A percentile compares a stretch with the other conserved stretches of the same genome.
These are phyloP conservation scores for Paraescarpia echinospica DNA, from an alignment of 1,140 invertebrate species.

Conservation along the genomic window DNA sequence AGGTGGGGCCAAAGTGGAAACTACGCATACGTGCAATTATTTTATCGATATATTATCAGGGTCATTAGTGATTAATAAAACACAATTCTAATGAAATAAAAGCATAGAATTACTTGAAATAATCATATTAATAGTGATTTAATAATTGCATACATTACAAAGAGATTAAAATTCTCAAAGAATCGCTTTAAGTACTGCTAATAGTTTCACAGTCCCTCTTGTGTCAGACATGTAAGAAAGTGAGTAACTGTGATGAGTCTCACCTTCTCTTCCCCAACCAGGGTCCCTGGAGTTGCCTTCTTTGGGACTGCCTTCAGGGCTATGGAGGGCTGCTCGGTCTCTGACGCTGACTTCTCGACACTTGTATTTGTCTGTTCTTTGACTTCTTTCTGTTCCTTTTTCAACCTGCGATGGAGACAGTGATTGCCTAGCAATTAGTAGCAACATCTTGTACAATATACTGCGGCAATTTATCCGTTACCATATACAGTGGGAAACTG, in stretches of 20 bases:
- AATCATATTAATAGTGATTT: too few species aligned
- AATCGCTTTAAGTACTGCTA: neutral
- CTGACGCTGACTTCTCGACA: neutral
- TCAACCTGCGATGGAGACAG: neutral
- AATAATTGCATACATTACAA: too few species aligned
- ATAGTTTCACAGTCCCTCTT: too few species aligned
- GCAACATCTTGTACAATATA: neutral
- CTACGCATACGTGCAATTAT: too few species aligned
- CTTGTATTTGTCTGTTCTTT: neutral
- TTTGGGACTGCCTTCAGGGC: slow-evolving; percentile 30
- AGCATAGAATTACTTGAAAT: too few species aligned
- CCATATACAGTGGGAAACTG: neutral
- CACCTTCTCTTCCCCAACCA: slow-evolving; percentile 38
- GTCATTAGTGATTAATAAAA: too few species aligned
- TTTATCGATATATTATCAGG: too few species aligned
- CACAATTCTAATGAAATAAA: too few species aligned
- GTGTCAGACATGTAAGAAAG: too few species aligned
- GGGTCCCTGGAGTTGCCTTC: slow-evolving; percentile 38
- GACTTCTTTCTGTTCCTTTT: neutral
- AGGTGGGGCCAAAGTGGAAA: too few species aligned
- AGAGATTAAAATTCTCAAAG: too few species aligned
- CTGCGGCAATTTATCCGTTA: neutral
- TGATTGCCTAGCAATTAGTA: neutral
- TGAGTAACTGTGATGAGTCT: too few species aligned
- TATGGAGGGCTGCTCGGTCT: slow-evolving; percentile 14